Conservation (phyloP, 1,140 invertebrate species). For the Apis cerana region DNA sequence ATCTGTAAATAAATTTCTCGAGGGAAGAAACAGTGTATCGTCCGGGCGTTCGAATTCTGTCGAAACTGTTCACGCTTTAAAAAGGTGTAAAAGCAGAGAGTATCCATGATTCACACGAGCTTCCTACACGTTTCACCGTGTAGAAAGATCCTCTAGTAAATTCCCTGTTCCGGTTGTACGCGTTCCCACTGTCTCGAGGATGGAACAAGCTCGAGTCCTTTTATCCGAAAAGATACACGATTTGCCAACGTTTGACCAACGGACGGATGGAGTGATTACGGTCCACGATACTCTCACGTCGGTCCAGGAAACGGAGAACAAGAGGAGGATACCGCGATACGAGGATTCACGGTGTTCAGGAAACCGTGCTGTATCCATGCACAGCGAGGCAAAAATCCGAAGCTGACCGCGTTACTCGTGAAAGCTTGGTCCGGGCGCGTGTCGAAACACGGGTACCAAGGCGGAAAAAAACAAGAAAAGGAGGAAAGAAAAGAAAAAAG, state of each 20-base stretch:
- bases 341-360: constrained; percentile 74
- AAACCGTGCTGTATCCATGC: constrained; percentile 75
- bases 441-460: constrained; percentile 78
- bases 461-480: neutral
- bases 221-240: constrained; percentile 58
- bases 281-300: constrained; percentile 79
- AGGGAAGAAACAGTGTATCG: too few relatives aligned
- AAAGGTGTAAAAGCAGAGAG: neutral
- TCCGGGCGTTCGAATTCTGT: too few relatives aligned
- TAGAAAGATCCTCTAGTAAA: constrained; percentile 37
- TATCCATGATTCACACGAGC: constrained; percentile 13
- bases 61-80: neutral
- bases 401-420: constrained; percentile 56
- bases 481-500: neutral
- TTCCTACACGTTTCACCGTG: neutral
- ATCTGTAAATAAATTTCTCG: neutral
- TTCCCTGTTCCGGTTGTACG: neutral
- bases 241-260: constrained; percentile 71
- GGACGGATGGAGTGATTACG: constrained; percentile 71
- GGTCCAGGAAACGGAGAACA: constrained; percentile 53
- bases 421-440: constrained; percentile 72
- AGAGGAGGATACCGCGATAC: constrained; percentile 35
- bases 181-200: neutral
- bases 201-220: constrained; percentile 68
- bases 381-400: constrained; percentile 53